Evolutionary conservation across 2,797 vertebrate species (phyloP).

Genomic region (Naso thynnoides): DNA sequence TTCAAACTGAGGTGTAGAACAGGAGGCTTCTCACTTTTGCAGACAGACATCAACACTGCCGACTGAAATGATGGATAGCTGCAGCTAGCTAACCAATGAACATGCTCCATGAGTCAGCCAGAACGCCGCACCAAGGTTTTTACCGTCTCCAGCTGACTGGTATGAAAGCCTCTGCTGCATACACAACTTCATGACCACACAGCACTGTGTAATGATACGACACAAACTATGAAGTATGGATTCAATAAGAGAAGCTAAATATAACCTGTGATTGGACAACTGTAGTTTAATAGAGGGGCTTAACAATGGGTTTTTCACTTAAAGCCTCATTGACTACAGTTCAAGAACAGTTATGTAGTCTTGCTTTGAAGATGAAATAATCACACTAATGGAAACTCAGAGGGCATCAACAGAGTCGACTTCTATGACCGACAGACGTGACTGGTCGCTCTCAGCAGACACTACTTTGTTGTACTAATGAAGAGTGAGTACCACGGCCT

Average conservation of each 20-base stretch:
- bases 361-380: background rate
- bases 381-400: background rate
- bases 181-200: background rate
- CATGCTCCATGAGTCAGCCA: background rate
- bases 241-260: background rate
- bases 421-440: slow-evolving; percentile 1
- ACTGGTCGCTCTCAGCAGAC: slow-evolving; percentile 8
- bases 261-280: background rate
- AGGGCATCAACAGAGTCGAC: background rate
- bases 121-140: background rate
- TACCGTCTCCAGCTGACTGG: background rate
- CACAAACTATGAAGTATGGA: background rate
- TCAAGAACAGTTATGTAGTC: background rate
- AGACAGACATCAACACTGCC: background rate
- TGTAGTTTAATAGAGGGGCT: background rate
- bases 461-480: slow-evolving; percentile 9
- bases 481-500: slow-evolving; percentile 17
- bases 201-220: background rate
- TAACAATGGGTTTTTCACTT: background rate
- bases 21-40: background rate
- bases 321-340: background rate
- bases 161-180: background rate
- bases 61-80: background rate
- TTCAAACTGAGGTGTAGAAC: background rate
- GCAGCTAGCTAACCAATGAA: background rate